Base-by-base conservation (phyloP, 2,888 invertebrate species). In the Cerceris ruficornis region DNA sequence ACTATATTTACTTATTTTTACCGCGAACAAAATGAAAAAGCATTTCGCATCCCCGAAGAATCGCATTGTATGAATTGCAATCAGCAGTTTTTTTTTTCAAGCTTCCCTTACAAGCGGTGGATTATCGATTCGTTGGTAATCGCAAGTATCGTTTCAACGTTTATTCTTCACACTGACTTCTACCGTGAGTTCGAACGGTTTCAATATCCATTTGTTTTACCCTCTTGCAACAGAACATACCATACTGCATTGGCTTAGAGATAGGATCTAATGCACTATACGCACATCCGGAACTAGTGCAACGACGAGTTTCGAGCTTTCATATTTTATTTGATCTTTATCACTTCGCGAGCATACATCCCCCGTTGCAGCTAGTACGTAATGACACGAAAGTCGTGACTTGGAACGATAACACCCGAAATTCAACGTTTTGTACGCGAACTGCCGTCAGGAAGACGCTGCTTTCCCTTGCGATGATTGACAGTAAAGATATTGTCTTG, bases 301-400 rank as follows among this genome's bases (percentile, higher is more conserved):
- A 42, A 64, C 15, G 28, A 46, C 58, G 39, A 66, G 15, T 13
- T 39, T 43, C 7, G n/a, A 28, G 70, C 75, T 73, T 69, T 79
- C 69, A 64, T 46, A 69, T 78, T 81, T 84, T 84, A 88, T 87
- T 87, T 84, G 87, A 88, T 89, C 84, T 82, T 86, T 87, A 86
- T 87, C 87, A n/a, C n/a, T 28, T 7, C 28, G 57, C 17, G 17
- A 57, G 17, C 66, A 54, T 15, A 49, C 50, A 14, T 43, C 70
- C 54, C 61, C 58, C 69, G 57, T 57, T 72, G 17, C 57, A 55
- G 17, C 6, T 65, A 6, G 13, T 49, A 6, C 17, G n/a, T 14
- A 14, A 7, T 13, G 42, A 11, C 28, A 15, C 41, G n/a, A 60
- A 7, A 43, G 11, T 14, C 42, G 5, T 60, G 43, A 60, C n/a